These are phyloP conservation scores for Mamestra configurata DNA, from an alignment of 1,140 invertebrate species.

Conservation along the genomic window DNA sequence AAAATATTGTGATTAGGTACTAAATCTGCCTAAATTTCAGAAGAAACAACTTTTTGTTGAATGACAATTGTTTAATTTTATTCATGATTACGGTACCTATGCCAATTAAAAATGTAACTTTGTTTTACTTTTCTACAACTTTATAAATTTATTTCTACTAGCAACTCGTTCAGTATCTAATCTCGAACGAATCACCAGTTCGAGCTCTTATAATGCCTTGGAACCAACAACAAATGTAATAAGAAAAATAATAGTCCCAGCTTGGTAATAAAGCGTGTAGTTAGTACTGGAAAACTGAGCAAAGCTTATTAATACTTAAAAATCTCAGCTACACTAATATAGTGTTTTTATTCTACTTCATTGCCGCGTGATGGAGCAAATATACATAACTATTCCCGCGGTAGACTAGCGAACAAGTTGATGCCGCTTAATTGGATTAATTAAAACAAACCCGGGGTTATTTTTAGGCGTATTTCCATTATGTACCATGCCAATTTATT, in stretches of 20 bases:
- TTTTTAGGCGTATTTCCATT: conserved; percentile 1
- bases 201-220: not conserved
- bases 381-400: conserved; percentile 3
- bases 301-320: conserved; percentile 16
- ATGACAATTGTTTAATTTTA: no score
- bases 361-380: not conserved
- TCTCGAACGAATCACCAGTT: not conserved
- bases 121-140: not conserved
- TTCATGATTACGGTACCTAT: no score
- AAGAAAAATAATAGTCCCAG: not conserved
- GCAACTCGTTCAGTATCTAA: not conserved
- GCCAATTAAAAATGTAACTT: not conserved
- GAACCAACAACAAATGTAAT: conserved; percentile 2
- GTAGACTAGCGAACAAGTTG: not conserved
- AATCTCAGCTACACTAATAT: conserved; percentile 15
- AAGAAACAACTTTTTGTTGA: no score
- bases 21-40: no score
- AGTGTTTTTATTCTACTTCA: conserved; percentile 3
- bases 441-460: not conserved
- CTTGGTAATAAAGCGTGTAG: not conserved
- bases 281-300: not conserved
- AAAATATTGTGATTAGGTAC: no score
- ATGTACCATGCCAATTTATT: not conserved
- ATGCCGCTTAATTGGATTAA: not conserved
- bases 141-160: not conserved